Evolutionary conservation across 2,888 invertebrate species (phyloP).

Genomic region (Nudaria mundana): DNA sequence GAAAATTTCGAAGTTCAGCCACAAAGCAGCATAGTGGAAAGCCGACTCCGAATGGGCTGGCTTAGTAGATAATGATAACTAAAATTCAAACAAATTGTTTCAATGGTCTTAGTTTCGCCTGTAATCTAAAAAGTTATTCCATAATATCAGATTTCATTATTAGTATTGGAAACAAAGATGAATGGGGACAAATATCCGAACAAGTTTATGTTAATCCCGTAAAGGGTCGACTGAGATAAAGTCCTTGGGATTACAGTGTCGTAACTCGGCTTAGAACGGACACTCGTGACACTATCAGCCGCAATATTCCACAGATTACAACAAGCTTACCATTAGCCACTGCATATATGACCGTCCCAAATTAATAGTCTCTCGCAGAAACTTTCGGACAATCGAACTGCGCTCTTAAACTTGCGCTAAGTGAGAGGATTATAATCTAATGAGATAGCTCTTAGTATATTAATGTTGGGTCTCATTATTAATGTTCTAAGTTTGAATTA

Average conservation of each 20-base stretch:
- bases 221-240: constrained; percentile 69
- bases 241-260: constrained; percentile 62
- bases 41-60: too few species aligned
- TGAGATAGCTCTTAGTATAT: constrained; percentile 37
- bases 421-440: constrained; percentile 26
- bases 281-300: constrained; percentile 64
- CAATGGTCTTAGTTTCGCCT: constrained; percentile 5
- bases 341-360: constrained; percentile 49
- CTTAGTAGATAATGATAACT: constrained; percentile 3
- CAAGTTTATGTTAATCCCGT: constrained; percentile 69
- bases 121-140: background rate
- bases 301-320: constrained; percentile 63
- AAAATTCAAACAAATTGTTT: constrained; percentile 15
- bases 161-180: constrained; percentile 50
- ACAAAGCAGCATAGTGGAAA: too few species aligned
- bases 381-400: constrained; percentile 34
- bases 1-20: too few species aligned
- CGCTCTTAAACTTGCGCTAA: constrained; percentile 29
- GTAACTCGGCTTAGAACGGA: constrained; percentile 61
- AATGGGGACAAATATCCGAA: constrained; percentile 64
- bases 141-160: constrained; percentile 30
- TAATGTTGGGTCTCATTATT: constrained; percentile 29
- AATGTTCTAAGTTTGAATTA: constrained; percentile 25
- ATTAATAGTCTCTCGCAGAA: constrained; percentile 47
- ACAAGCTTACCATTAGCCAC: constrained; percentile 53